Base-by-base conservation (phyloP, 2,113 vertebrate species). In the Hippocampus comes region DNA sequence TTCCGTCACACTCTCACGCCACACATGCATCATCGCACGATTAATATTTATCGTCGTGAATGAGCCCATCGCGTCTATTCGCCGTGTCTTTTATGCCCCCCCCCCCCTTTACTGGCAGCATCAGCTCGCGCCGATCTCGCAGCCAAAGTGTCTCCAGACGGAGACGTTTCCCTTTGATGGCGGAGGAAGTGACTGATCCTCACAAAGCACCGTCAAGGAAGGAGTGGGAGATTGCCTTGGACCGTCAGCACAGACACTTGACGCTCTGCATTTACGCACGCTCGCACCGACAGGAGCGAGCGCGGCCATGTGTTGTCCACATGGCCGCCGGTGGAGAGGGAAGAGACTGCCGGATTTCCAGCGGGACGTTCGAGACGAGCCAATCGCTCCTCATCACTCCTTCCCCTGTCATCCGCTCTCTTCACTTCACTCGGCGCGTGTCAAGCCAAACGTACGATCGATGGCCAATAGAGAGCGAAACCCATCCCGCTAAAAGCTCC, bases 131-230 rank as follows among this genome's bases (percentile, higher is more conserved):
- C 18, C 17, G 5, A 18, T 51, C 48, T n/a, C 20, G 7, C 12
- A 21, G 6, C 20, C 7, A 53, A 63, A 63, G 30, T 21, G 60
- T 18, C 2, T 63, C 60, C 60, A 38, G 30, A 63, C 60, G 17
- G 14, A 20, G 51, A 53, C 12, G 15, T 59, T 59, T 77, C 68
- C 38, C 78, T 89, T 83, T 73, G 83, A 85, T 74, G 77, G 42
- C 74, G 67, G 81, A 82, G 87, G 84, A 90, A 85, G 75, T 81
- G 38, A 73, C 87, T 87, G 71, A 87, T 86, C 82, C 84, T 84
- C 76, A 78, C 46, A 4, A 48, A 48, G 46, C 49, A 0, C 82
- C 83, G 82, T 86, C 82, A 64, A 74, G 73, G 79, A 74, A 15
- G 53, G 77, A 73, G 69, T 71, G 69, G 76, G 71, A 83, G 78